Conservation (phyloP, 2,888 invertebrate genomes). For the Meliscaeva auricollis region DNA sequence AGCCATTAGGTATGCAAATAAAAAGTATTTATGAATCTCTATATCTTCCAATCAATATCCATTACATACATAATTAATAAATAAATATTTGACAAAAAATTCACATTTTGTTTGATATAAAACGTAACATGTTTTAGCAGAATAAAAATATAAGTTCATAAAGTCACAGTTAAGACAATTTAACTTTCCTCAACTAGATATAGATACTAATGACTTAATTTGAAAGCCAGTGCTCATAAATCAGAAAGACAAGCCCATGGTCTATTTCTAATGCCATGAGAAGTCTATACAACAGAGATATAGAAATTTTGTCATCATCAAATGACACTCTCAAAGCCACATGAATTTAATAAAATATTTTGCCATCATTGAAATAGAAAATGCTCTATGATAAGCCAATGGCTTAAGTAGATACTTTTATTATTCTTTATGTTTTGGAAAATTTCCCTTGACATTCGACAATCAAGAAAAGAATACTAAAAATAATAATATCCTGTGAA, state of each 20-base stretch:
- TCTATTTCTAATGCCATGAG: too few species aligned
- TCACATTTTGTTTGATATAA: too few species aligned
- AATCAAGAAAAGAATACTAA: conserved; percentile 17
- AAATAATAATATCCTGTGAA: conserved; percentile 28
- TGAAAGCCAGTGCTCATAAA: background rate
- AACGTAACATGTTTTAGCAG: too few species aligned
- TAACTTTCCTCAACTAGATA: too few species aligned
- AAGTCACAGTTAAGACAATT: too few species aligned
- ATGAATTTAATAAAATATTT: conserved; percentile 13
- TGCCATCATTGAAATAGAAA: background rate
- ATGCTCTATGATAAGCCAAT: conserved; percentile 21
- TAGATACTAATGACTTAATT: background rate
- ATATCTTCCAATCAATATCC: too few species aligned
- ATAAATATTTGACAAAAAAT: too few species aligned
- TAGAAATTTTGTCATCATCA: background rate
- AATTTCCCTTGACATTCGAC: conserved; percentile 10
- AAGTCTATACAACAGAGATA: background rate
- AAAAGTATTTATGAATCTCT: too few species aligned
- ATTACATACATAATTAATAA: too few species aligned
- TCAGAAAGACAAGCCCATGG: too few species aligned
- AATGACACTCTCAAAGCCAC: background rate
- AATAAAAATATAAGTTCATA: too few species aligned
- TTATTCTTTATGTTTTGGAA: conserved; percentile 5
- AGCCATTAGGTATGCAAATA: too few species aligned
- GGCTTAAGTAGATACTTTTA: background rate